Evolutionary conservation across 2,888 invertebrate genomes (phyloP), one percentile per base, ranked within the genome.

Genomic region (Blera fallax): DNA sequence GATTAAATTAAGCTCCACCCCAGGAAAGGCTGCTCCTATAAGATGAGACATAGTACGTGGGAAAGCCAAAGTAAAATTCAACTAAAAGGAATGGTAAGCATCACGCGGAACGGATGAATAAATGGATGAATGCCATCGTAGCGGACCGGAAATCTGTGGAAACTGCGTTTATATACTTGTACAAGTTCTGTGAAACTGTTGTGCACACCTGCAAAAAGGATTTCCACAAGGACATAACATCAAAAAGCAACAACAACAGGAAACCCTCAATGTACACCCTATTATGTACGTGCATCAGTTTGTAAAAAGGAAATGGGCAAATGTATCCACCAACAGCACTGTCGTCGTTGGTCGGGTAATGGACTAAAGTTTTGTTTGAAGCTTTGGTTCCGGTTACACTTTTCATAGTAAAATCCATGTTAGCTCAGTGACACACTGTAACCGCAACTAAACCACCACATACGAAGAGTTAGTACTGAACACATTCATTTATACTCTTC

Each of bases 1-100:
- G 48, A 76, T 76, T 65, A 65, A 76, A 76, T 76, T 65, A 76
- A 65, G 65, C 45, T 29, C 54, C 45, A 21, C 34, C 37, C n/a
- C 37, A 1, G 27, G 16, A 14, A 3, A 5, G 34, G 16, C 6
- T 24, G 6, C 32, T 21, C 21, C 21, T n/a, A n/a, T n/a, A n/a
- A 58, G 37, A 8, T 14, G 32, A 58, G n/a, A 58, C 21, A 7
- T n/a, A 40, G 16, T 5, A 45, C 16, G 8, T 18, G 18, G 3
- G 7, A 21, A 3, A 58, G 11, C 21, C 11, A 14, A 27, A 3
- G 37, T 3, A 24, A 21, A 32, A 40, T 32, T 2, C 18, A 48
- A 0, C 2, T 34, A 3, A 37, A 6, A 67, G 14, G 8, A 16
- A 4, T 40, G 29, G 27, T 60, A 60, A 60, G 18, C 29, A 21